Conservation (phyloP, 2,797 vertebrate species). For the Sebastes umbrosus region DNA sequence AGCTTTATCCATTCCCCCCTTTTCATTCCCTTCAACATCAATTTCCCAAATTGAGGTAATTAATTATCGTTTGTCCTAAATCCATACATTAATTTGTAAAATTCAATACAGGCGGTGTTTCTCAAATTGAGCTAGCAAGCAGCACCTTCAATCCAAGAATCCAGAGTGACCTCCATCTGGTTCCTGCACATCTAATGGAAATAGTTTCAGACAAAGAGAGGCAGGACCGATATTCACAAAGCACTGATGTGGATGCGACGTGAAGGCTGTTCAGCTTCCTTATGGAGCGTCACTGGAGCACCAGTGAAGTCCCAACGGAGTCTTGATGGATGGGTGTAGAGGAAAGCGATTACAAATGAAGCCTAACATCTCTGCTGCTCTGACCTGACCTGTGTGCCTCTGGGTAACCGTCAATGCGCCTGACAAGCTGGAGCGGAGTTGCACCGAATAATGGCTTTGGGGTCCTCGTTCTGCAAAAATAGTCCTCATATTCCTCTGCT, state of each 20-base stretch:
- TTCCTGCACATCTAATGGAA: slow-evolving; percentile 19
- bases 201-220: slow-evolving; percentile 29
- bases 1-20: background rate
- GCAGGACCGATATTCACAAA: slow-evolving; percentile 6
- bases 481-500: background rate
- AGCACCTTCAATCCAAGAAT: background rate
- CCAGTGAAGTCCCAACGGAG: slow-evolving; percentile 27
- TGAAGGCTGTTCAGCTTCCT: slow-evolving; percentile 32
- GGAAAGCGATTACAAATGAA: slow-evolving; percentile 57
- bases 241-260: slow-evolving; percentile 16
- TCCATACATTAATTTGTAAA: slow-evolving; percentile 29
- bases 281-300: slow-evolving; percentile 18
- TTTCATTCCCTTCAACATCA: slow-evolving; percentile 1
- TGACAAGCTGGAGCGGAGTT: slow-evolving; percentile 7
- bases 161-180: background rate
- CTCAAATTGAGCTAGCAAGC: background rate
- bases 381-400: slow-evolving; percentile 42
- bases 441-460: slow-evolving; percentile 18
- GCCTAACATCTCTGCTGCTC: slow-evolving; percentile 26
- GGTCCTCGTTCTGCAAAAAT: slow-evolving; percentile 18
- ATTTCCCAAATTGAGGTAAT: slow-evolving; percentile 11
- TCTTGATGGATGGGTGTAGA: slow-evolving; percentile 42
- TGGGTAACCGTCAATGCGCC: slow-evolving; percentile 9
- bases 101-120: background rate
- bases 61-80: slow-evolving; percentile 25